Base-by-base conservation (phyloP, 2,113 vertebrate genomes). In the Chroicocephalus ridibundus region DNA sequence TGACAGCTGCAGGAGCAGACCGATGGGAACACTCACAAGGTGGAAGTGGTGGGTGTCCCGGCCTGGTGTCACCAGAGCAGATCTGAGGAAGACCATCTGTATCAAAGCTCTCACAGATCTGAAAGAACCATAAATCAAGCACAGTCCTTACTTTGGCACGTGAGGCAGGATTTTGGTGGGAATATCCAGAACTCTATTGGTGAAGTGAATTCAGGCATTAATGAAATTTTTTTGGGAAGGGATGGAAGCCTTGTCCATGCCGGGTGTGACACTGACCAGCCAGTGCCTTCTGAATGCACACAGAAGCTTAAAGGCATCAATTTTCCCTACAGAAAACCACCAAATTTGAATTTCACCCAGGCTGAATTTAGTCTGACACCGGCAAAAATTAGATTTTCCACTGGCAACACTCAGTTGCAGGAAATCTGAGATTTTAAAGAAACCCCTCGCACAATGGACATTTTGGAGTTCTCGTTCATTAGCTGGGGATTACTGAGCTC, bases 371-470 rank as follows among this genome's bases (percentile, higher is more conserved):
- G 72, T 20, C 34, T 12, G 36, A 44, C 38, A 34, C 38, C 66
- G 62, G 26, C 57, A 87, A 74, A 90, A 60, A 27, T 38, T 40
- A 69, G 34, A 54, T 88, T 88, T 96, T 90, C 54, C 32, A 93
- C 5, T 86, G 62, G 82, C 69, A 90, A 57, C 36, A 38, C 44
- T 84, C 17, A 40, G 51, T 65, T 69, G 94, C 8, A 47, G 60
- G 47, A 94, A 88, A 94, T 49, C 32, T 10, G 21, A 90, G 93
- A 58, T 61, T 91, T 85, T 34, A 85, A 72, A 88, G 82, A 89
- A 86, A 34, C 11, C 31, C 10, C 15, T 31, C 3, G 3, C 57
- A 34, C 66, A 72, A 65, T 0, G 0, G 84, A 72, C 81, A 57
- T 91, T 86, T 91, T 82, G 49, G 74, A 89, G 87, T 62, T 54